These are phyloP conservation scores for Platorchestia sp. DNA, from an alignment of 1,140 invertebrate species.

Conservation along the genomic window DNA sequence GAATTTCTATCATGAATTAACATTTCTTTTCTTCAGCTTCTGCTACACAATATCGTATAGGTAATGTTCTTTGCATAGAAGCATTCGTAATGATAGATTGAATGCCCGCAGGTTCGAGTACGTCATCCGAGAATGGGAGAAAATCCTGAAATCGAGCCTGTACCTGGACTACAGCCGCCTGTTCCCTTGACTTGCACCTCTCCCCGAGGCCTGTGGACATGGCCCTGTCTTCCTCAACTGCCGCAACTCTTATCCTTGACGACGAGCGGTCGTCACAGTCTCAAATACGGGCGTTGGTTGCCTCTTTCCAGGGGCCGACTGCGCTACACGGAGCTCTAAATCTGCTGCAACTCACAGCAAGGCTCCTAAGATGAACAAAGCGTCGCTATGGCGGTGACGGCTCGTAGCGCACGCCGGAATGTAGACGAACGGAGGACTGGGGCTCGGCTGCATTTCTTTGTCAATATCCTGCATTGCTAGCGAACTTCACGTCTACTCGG, in stretches of 20 bases:
- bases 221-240: neutral
- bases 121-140: neutral
- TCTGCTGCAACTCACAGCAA: neutral
- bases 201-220: neutral
- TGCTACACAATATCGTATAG: too few relatives aligned
- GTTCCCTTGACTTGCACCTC: neutral
- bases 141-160: slow-evolving; percentile 15
- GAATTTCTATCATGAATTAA: too few relatives aligned
- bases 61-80: too few relatives aligned
- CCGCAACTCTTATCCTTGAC: neutral
- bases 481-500: neutral
- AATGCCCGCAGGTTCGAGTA: neutral
- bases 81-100: neutral
- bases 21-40: too few relatives aligned
- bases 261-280: neutral
- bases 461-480: neutral
- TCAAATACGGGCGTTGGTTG: neutral
- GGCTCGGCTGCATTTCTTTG: neutral
- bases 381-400: neutral
- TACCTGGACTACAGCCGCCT: slow-evolving; percentile 34
- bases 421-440: neutral
- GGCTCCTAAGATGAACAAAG: neutral
- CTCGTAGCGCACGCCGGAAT: neutral
- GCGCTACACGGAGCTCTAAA: neutral
- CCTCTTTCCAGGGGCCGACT: neutral